phyloP scores from a whole-genome alignment of 2,888 invertebrate genomes.

The Sepiola atlantica region DNA sequence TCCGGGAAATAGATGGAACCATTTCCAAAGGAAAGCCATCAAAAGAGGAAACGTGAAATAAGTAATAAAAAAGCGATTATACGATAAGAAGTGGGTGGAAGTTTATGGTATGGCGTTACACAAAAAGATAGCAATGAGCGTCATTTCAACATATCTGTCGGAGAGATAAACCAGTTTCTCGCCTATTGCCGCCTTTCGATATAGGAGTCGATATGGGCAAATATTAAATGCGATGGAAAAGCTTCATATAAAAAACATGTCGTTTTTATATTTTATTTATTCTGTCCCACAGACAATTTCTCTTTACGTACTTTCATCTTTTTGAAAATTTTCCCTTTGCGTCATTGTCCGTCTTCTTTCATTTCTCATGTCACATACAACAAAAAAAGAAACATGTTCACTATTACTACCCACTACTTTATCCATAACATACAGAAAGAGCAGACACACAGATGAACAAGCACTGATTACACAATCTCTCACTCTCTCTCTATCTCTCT shows the following conservation, averaged over 20 bases:
- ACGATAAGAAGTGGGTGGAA: background rate
- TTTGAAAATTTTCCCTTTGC: background rate
- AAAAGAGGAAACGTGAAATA: background rate
- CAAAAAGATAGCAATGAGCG: background rate
- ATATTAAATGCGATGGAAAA: background rate
- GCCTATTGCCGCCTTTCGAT: constrained; percentile 2
- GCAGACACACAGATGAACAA: background rate
- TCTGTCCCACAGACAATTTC: background rate
- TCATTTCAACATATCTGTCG: background rate
- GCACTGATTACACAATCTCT: no score
- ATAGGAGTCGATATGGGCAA: background rate
- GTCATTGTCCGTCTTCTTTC: background rate
- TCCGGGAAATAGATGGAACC: background rate
- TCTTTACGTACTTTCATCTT: background rate
- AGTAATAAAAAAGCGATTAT: background rate
- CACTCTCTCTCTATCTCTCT: background rate
- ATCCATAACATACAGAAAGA: background rate
- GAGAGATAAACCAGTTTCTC: background rate
- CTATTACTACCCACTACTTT: background rate
- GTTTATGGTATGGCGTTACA: constrained; percentile 13
- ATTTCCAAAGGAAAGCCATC: background rate
- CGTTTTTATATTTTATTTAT: background rate
- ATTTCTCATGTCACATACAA: background rate
- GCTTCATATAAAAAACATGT: background rate
- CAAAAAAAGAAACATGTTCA: background rate